A percentile compares a stretch with the other conserved stretches of the same genome.
Evolutionary conservation across 2,888 invertebrate genomes (phyloP).

Genomic region (Liopterus haemorrhoidalis): DNA sequence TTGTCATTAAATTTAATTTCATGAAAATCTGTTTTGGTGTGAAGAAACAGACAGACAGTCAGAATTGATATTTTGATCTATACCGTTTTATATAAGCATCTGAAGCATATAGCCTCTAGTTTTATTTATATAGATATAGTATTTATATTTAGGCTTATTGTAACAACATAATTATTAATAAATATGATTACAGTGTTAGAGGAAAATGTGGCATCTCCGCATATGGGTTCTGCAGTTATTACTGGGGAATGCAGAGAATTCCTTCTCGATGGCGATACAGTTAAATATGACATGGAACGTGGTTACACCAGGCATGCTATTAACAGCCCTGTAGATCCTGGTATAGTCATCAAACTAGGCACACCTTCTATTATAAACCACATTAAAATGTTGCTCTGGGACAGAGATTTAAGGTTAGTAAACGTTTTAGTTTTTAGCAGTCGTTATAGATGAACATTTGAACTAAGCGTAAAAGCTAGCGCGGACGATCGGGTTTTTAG

Average conservation of each 20-base stretch:
- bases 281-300: conserved; percentile 86
- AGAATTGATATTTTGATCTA: conserved; percentile 4
- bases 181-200: conserved; percentile 63
- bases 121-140: neutral
- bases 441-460: too few species aligned
- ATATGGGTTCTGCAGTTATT: conserved; percentile 78
- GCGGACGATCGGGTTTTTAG: too few species aligned
- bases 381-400: conserved; percentile 89
- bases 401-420: conserved; percentile 71
- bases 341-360: conserved; percentile 79
- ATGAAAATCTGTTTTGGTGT: too few species aligned
- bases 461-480: too few species aligned
- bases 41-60: too few species aligned
- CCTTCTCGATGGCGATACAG: conserved; percentile 82
- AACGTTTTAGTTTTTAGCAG: neutral
- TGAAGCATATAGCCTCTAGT: conserved; percentile 1
- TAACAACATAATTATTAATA: neutral
- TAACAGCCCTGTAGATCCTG: conserved; percentile 55
- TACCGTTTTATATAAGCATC: neutral
- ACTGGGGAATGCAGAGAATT: conserved; percentile 85
- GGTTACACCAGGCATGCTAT: conserved; percentile 59
- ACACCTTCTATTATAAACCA: conserved; percentile 89
- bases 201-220: conserved; percentile 83
- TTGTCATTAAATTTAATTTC: too few species aligned
- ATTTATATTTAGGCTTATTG: neutral